These are phyloP conservation scores for Bergia sp. DNA, from an alignment of 92 coral and sea anemone species.

Conservation along the genomic window DNA sequence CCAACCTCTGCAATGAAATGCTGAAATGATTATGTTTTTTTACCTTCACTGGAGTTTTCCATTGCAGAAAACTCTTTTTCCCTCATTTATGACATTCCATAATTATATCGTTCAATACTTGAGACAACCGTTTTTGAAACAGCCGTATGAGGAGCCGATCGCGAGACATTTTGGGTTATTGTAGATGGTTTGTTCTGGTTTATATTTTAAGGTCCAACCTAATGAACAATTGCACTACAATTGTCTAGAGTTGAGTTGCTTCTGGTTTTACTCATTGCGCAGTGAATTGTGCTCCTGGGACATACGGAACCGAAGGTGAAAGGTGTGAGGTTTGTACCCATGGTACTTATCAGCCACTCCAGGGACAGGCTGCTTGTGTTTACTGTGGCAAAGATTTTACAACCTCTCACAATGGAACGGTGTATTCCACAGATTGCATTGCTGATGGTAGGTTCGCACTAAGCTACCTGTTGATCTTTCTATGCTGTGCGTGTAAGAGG, in stretches of 20 bases:
- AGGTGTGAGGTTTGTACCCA: constrained; percentile 43
- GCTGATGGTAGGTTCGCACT: not conserved
- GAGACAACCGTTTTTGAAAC: too few relatives aligned
- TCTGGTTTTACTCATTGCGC: not conserved
- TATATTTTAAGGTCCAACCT: too few relatives aligned
- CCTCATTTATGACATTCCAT: too few relatives aligned
- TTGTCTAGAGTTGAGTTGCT: not conserved
- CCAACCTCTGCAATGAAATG: too few relatives aligned
- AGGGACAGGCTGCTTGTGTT: constrained; percentile 37
- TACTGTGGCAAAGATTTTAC: constrained; percentile 34
- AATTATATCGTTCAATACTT: too few relatives aligned
- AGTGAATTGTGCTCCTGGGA: constrained; percentile 57
- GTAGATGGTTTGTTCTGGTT: too few relatives aligned
- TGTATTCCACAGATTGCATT: constrained; percentile 25
- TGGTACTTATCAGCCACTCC: constrained; percentile 55
- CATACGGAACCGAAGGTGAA: constrained; percentile 44
- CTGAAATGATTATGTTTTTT: too few relatives aligned
- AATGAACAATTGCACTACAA: too few relatives aligned
- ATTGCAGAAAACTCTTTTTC: too few relatives aligned
- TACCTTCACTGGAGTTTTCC: too few relatives aligned
- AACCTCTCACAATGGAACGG: constrained; percentile 42
- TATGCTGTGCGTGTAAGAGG: not conserved
- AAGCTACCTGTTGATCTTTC: not conserved
- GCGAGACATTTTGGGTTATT: too few relatives aligned
- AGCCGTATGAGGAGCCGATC: too few relatives aligned